Evolutionary conservation across 23 tunicate genomes (phyloP).

Genomic region (Corella eumyota): DNA sequence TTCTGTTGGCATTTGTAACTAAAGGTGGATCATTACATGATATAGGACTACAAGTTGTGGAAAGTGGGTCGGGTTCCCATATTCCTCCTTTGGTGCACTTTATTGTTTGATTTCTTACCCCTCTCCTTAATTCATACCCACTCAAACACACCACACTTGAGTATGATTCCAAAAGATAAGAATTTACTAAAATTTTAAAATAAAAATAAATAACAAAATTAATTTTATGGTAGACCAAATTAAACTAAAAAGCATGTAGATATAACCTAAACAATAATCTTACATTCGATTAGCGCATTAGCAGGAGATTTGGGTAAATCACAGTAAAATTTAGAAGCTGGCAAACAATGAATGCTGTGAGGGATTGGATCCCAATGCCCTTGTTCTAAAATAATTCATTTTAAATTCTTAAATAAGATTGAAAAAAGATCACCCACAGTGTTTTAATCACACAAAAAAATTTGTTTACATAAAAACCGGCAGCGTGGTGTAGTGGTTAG

Average conservation of each 20-base stretch:
- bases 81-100: conserved; percentile 12
- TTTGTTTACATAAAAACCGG: too few relatives aligned
- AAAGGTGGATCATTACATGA: conserved; percentile 20
- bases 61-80: conserved; percentile 23
- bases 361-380: conserved; percentile 35
- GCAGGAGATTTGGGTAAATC: conserved; percentile 11
- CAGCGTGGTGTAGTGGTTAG: too few relatives aligned
- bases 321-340: conserved; percentile 6
- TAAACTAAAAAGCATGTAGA: too few relatives aligned
- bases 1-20: background rate
- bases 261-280: too few relatives aligned
- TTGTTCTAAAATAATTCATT: conserved; percentile 3
- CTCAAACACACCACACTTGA: conserved; percentile 10
- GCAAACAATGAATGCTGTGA: conserved; percentile 7
- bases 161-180: background rate
- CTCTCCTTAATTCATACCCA: conserved; percentile 24
- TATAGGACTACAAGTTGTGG: conserved; percentile 11
- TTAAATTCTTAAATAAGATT: too few relatives aligned
- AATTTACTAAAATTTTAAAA: background rate
- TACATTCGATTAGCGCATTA: conserved; percentile 17
- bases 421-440: too few relatives aligned
- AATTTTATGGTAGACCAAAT: too few relatives aligned
- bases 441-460: too few relatives aligned
- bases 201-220: too few relatives aligned
- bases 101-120: conserved; percentile 2